Evolutionary conservation across 53 echinoderm and acorn worm species (phyloP), one percentile per base, ranked within the genome.

Genomic region (Holothuria scabra): DNA sequence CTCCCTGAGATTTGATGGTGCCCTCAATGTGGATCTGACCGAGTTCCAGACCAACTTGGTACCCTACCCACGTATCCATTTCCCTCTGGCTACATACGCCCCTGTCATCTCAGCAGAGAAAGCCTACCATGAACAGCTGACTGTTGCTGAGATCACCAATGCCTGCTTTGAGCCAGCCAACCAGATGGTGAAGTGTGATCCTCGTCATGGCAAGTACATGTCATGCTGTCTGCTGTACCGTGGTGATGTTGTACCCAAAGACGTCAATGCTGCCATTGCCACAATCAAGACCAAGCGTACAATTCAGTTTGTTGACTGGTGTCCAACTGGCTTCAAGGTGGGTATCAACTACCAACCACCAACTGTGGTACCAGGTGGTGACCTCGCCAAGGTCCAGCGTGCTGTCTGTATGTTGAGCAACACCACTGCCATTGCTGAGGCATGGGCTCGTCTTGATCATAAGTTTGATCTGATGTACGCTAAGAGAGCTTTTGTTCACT

Each of bases 401-500:
- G 91, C 94, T 56, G 94, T 94, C 75, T 94, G 94, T 74, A 94
- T 94, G 94, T 84, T 94, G 91, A 94, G 91, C 84, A 94, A 94
- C 87, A 94, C 91, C 87, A 94, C 94, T 6, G 94, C 94, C 87
- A 88, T 94, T 81, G 91, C 89, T 38, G 94, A 94, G 74, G 94
- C 94, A 69, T 94, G 94, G 94, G 91, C 91, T 82, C 94, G 94
- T 91, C 94, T 94, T 49, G 94, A 94, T 85, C 90, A 93, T 84
- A 93, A 93, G 91, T 93, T 93, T 59, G 93, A 93, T 65, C 86
- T 93, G n/a, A n/a, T n/a, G n/a, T n/a, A n/a, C n/a, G n/a, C n/a
- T n/a, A n/a, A n/a, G n/a, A n/a, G n/a, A n/a, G n/a, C n/a, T n/a
- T n/a, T n/a, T n/a, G n/a, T n/a, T n/a, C n/a, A n/a, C n/a, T n/a